Evolutionary conservation across 2,797 vertebrate species (phyloP), one percentile per base, ranked within the genome.

Genomic region (Sebastes miniatus): DNA sequence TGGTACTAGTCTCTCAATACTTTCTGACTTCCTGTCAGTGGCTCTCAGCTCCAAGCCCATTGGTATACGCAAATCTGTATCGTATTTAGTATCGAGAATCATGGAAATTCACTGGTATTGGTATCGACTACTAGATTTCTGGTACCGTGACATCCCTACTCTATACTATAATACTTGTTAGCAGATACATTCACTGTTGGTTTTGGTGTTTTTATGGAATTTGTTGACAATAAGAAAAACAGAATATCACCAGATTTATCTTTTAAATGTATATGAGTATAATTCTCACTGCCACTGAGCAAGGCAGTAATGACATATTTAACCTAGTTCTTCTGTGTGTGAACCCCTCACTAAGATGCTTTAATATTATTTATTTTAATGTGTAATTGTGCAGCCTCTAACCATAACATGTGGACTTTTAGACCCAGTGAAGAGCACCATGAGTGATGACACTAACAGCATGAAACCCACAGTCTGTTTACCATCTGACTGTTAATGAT

Each of bases 361-460:
- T 13, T 22, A 25, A 12, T 5, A 3, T 2, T 14, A 29, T 36
- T 76, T 52, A 14, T 5, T 6, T 1, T 1, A 2, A 7, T 57
- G 9, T 34, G 5, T 11, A 6, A 4, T 2, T 3, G 2, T 6
- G 4, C 1, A 4, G 2, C 8, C 4, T 56, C 9, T 2, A 14
- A 25, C 16, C 1, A 1, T 9, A 8, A 24, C 29, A 1, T 12
- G 3, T 6, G 25, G 14, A 7, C 13, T 5, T 1, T 16, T 0
- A 14, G 2, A 24, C 3, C n/a, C 4, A 12, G 32, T 18, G 27
- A 12, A 12, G 1, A 16, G 4, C 27, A 24, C 1, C 16, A 2
- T 6, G 18, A n/a, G 5, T 3, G 5, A 16, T 8, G 32, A 20
- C 47, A 43, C 2, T n/a, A 31, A 24, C 16, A n/a, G 65, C 13